A percentile compares a stretch with the other conserved stretches of the same genome.
Conservation (phyloP, 2,888 invertebrate genomes). For the Malacosoma neustria region DNA sequence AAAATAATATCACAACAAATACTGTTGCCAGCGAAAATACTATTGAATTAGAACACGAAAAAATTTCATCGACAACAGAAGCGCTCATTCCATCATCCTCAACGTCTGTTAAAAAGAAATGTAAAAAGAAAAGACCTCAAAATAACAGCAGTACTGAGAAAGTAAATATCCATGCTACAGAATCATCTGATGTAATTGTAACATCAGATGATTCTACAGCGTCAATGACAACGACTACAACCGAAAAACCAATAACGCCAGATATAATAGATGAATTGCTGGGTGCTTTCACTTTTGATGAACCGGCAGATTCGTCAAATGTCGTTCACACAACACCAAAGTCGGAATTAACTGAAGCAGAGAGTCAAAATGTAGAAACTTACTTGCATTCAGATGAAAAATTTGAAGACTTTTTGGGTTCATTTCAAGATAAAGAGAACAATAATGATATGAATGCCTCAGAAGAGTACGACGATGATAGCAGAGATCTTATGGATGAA, state of each 20-base stretch:
- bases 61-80: constrained; percentile 25
- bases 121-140: constrained; percentile 53
- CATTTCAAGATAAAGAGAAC: constrained; percentile 30
- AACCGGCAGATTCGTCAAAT: constrained; percentile 18
- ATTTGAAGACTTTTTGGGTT: constrained; percentile 46
- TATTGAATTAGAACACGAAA: constrained; percentile 27
- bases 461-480: constrained; percentile 31
- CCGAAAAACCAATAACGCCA: constrained; percentile 24
- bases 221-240: constrained; percentile 21
- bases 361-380: constrained; percentile 34
- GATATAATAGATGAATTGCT: constrained; percentile 48
- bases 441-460: constrained; percentile 21
- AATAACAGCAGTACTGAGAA: constrained; percentile 25
- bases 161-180: constrained; percentile 13
- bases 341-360: constrained; percentile 27
- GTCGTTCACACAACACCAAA: constrained; percentile 11
- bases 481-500: constrained; percentile 20
- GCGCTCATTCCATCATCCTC: constrained; percentile 23
- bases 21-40: constrained; percentile 17
- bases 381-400: constrained; percentile 43
- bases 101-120: constrained; percentile 44
- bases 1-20: constrained; percentile 38
- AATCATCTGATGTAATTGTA: neutral
- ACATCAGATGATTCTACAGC: constrained; percentile 21
- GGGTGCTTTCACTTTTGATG: constrained; percentile 39